Evolutionary conservation across 2,113 vertebrate species (phyloP), one percentile per base, ranked within the genome.

Genomic region (Garra rufa): DNA sequence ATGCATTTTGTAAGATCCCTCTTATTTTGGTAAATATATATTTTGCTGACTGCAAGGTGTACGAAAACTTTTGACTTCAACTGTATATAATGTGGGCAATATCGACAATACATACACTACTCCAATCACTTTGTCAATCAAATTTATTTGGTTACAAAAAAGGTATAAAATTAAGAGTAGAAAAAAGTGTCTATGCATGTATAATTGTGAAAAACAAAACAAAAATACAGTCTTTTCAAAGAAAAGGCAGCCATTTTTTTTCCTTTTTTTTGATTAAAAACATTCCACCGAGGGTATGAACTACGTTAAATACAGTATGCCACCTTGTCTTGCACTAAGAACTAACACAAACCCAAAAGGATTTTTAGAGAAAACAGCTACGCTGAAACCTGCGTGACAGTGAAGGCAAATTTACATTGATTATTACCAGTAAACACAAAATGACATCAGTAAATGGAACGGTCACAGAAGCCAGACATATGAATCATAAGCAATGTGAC

Each of bases 141-240:
- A 83, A 87, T 91, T 91, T 91, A 92, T 94, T 94, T 91, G 69
- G 83, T 89, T 92, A 94, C 88, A 94, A 93, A 90, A 93, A 91
- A 91, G 74, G 81, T 94, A 94, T 89, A 95, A 95, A 95, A 94
- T 89, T 87, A 94, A 93, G 78, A 87, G 88, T 93, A 93, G 91
- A 93, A 95, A 95, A 57, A 93, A 91, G 85, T 76, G 26, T 84
- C 90, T 76, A 70, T 77, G 61, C 73, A 83, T 83, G 70, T 83
- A 89, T 83, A 76, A 81, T 92, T 90, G 92, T 86, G 85, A 92
- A 92, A 91, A 85, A 85, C 91, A 69, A 90, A 59, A 90, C 89
- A 85, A 88, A 77, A 70, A 74, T 78, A 91, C 76, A 89, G 46
- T 75, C 61, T 67, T 78, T 76, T 86, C 1, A 81, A 88, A 89